A percentile compares a stretch with the other conserved stretches of the same genome.
Conservation (phyloP, 2,113 vertebrate genomes). For the Mormoops blainvillei region DNA sequence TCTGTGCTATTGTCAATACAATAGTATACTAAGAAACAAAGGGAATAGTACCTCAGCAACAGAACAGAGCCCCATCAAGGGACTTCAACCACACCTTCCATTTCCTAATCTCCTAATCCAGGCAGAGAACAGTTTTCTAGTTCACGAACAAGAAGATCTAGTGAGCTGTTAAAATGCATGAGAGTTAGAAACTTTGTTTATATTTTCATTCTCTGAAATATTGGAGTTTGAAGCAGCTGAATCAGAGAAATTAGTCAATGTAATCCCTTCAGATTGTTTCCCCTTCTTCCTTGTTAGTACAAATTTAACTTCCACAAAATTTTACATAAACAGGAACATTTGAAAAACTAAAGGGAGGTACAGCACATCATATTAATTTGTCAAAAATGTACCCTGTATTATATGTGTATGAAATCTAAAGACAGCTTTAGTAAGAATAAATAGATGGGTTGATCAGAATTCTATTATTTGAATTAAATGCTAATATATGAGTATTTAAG, state of each 20-base stretch:
- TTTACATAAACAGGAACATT: background rate
- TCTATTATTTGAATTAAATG: background rate
- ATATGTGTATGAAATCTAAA: background rate
- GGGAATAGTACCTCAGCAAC: background rate
- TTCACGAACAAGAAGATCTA: background rate
- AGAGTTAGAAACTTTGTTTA: background rate
- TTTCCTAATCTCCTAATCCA: background rate
- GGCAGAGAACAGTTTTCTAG: background rate
- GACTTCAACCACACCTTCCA: accelerated
- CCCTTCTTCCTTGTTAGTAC: background rate
- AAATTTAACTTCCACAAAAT: background rate
- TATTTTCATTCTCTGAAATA: background rate
- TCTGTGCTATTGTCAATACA: background rate
- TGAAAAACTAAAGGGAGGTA: background rate
- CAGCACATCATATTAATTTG: background rate
- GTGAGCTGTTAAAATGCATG: background rate
- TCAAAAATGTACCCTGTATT: background rate
- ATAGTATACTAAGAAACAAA: background rate
- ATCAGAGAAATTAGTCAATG: background rate
- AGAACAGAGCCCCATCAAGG: background rate
- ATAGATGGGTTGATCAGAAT: background rate
- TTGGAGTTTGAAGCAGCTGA: background rate
- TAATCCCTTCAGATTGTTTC: background rate
- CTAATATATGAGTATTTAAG: background rate
- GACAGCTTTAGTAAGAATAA: background rate